Percentiles rank a stretch among this genome's conserved stretches.
These are phyloP conservation scores for Volucella bombylans DNA, from an alignment of 2,888 invertebrate species.

Conservation along the genomic window DNA sequence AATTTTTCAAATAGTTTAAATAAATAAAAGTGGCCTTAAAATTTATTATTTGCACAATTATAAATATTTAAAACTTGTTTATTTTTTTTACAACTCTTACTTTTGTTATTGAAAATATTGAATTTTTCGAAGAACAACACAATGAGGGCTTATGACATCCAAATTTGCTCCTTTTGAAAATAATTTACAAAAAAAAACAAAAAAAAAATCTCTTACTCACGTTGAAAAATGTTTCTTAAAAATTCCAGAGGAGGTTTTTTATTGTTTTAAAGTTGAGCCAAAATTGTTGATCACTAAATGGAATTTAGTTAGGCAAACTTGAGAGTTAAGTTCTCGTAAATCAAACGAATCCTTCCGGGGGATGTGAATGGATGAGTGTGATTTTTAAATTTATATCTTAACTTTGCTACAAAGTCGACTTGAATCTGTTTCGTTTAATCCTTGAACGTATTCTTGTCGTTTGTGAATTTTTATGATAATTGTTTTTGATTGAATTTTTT, in stretches of 20 bases:
- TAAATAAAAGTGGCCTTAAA: too few relatives aligned
- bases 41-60: too few relatives aligned
- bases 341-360: not conserved
- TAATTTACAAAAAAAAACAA: not conserved
- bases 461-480: too few relatives aligned
- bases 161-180: not conserved
- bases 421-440: too few relatives aligned
- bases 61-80: too few relatives aligned
- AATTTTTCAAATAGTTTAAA: too few relatives aligned
- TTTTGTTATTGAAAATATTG: too few relatives aligned
- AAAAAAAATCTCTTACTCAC: conserved; percentile 27
- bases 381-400: conserved; percentile 20
- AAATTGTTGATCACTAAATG: conserved; percentile 48
- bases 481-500: not conserved
- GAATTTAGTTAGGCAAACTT: conserved; percentile 39
- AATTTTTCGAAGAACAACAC: too few relatives aligned
- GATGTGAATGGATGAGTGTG: not conserved
- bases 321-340: not conserved
- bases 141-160: not conserved
- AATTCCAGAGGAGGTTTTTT: not conserved
- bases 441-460: too few relatives aligned
- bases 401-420: not conserved
- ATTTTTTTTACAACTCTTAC: too few relatives aligned
- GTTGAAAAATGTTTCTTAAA: conserved; percentile 21
- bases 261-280: not conserved